phyloP scores from a whole-genome alignment of 1,140 invertebrate species.

The Periplaneta americana region DNA sequence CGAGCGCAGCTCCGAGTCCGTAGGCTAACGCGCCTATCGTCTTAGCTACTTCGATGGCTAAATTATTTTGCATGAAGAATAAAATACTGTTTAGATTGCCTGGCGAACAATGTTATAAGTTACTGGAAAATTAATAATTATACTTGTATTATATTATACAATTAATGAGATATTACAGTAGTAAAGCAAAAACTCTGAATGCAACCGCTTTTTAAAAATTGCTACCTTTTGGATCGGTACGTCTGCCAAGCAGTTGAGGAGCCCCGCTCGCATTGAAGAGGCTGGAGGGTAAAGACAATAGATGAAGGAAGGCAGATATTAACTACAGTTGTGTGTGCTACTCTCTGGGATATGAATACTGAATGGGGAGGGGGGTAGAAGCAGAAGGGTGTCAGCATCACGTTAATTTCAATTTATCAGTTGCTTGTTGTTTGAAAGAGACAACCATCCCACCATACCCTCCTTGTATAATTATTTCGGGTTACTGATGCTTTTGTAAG shows the following conservation, averaged over 20 bases:
- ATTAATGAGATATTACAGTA: no score
- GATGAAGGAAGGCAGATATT: neutral
- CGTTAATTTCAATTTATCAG: neutral
- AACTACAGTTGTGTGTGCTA: neutral
- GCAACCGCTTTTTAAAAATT: no score
- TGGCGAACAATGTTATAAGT: no score
- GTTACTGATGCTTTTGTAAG: neutral
- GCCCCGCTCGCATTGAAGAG: neutral
- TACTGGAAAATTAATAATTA: no score
- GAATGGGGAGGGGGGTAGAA: neutral
- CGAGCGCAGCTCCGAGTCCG: no score
- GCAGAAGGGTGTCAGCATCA: neutral
- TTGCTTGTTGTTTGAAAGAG: neutral
- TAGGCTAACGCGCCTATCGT: no score
- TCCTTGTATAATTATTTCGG: neutral
- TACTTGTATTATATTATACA: no score
- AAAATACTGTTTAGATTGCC: no score
- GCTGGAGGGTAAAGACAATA: neutral
- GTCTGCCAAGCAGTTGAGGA: neutral
- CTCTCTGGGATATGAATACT: neutral
- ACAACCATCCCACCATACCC: neutral
- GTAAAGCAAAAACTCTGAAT: no score
- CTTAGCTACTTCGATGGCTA: no score
- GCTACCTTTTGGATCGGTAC: neutral
- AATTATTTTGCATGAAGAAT: no score